phyloP scores from a whole-genome alignment of 2,888 invertebrate genomes.

The Andrena marginata region DNA sequence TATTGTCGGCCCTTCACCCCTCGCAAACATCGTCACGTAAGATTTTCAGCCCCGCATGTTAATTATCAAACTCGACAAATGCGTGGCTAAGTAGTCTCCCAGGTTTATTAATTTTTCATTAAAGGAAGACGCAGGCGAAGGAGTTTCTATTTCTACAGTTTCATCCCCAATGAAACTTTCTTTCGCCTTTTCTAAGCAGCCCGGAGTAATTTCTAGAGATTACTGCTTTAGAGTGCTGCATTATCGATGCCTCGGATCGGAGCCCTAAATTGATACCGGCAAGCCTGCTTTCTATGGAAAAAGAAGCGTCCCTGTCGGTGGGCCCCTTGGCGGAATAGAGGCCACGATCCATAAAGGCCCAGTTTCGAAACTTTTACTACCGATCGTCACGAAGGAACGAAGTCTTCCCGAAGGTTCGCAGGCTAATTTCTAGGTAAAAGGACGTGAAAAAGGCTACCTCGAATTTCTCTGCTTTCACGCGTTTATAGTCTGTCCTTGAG shows the following conservation, averaged over 20 bases:
- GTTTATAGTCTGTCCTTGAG: slow-evolving; percentile 40
- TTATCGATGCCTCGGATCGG: not conserved
- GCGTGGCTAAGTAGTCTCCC: no score
- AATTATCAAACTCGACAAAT: no score
- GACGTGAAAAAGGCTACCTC: slow-evolving; percentile 23
- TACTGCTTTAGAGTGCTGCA: not conserved
- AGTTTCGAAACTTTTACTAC: slow-evolving; percentile 67
- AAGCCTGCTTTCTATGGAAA: slow-evolving; percentile 27
- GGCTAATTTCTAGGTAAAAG: slow-evolving; percentile 59
- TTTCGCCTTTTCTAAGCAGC: not conserved
- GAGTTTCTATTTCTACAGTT: no score
- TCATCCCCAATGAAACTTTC: not conserved
- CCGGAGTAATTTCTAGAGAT: not conserved
- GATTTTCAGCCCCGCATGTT: not conserved
- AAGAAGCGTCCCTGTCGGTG: slow-evolving; percentile 10
- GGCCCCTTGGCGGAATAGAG: slow-evolving; percentile 41
- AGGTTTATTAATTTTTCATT: no score
- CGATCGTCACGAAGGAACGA: slow-evolving; percentile 50
- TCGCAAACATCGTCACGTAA: not conserved
- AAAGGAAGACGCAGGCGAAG: no score
- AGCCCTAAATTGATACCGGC: slow-evolving; percentile 7
- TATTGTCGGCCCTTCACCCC: not conserved
- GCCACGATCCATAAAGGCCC: slow-evolving; percentile 64
- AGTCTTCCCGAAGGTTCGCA: slow-evolving; percentile 23
- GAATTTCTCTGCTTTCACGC: slow-evolving; percentile 71